phyloP scores from a whole-genome alignment of 2,888 invertebrate species.

The Drosophila putrida region DNA sequence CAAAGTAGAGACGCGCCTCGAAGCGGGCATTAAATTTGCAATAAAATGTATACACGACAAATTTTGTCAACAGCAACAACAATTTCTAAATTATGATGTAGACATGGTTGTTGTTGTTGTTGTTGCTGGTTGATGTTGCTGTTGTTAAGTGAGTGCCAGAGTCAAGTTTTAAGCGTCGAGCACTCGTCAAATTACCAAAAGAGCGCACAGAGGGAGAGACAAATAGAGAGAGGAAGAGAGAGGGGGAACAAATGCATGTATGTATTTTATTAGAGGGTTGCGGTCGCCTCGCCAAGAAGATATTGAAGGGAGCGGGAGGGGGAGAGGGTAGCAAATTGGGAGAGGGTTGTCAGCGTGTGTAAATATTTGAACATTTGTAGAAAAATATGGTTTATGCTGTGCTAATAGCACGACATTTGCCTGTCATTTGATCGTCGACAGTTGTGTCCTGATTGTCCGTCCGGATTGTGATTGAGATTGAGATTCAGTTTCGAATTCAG shows the following conservation, averaged over 20 bases:
- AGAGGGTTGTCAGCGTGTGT: slow-evolving; percentile 53
- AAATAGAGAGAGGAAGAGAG: neutral
- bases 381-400: slow-evolving; percentile 84
- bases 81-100: slow-evolving; percentile 51
- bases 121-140: slow-evolving; percentile 26
- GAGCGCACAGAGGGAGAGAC: neutral
- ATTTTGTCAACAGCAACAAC: slow-evolving; percentile 44
- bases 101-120: slow-evolving; percentile 35
- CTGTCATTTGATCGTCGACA: slow-evolving; percentile 72
- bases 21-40: slow-evolving; percentile 62
- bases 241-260: neutral
- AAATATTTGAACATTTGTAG: slow-evolving; percentile 85
- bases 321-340: neutral
- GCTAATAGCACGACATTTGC: slow-evolving; percentile 68
- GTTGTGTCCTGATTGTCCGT: slow-evolving; percentile 63
- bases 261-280: slow-evolving; percentile 49
- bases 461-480: slow-evolving; percentile 1
- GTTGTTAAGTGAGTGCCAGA: slow-evolving; percentile 70
- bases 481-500: slow-evolving; percentile 9
- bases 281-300: slow-evolving; percentile 35
- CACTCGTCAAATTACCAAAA: slow-evolving; percentile 73
- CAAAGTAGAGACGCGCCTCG: slow-evolving; percentile 7
- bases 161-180: slow-evolving; percentile 70
- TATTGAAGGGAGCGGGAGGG: neutral
- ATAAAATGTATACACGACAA: slow-evolving; percentile 65